These are phyloP conservation scores for Lepidotrigona ventralis DNA, from an alignment of 1,140 invertebrate species.

Conservation along the genomic window DNA sequence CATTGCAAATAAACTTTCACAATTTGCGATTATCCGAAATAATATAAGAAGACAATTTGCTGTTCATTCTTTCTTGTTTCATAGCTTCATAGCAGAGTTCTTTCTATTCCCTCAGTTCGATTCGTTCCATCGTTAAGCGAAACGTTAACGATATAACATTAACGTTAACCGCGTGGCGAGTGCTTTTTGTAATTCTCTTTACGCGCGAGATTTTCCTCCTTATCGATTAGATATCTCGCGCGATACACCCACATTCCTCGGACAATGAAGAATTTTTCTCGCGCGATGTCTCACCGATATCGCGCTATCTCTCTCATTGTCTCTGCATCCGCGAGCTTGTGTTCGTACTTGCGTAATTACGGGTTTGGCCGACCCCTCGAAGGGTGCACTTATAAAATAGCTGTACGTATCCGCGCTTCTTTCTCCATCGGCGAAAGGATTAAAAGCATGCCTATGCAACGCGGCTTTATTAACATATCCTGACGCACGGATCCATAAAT, in stretches of 20 bases:
- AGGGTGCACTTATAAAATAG: conserved; percentile 68
- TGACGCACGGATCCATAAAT: conserved; percentile 39
- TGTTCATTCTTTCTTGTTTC: neutral
- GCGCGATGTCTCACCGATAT: conserved; percentile 30
- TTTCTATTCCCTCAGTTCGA: neutral
- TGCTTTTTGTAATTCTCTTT: neutral
- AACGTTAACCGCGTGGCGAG: neutral
- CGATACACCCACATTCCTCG: conserved; percentile 46
- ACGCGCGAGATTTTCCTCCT: neutral
- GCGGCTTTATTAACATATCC: conserved; percentile 51
- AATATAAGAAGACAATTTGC: neutral
- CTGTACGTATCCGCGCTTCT: conserved; percentile 47
- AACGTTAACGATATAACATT: neutral
- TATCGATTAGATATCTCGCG: conserved; percentile 33
- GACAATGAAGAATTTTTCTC: conserved; percentile 41
- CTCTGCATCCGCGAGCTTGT: conserved; percentile 45
- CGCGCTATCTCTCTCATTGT: conserved; percentile 25
- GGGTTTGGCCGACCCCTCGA: conserved; percentile 66
- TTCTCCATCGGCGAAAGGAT: conserved; percentile 49
- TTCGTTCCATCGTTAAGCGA: neutral
- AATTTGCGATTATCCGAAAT: neutral
- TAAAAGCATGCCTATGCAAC: conserved; percentile 36
- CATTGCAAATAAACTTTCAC: neutral
- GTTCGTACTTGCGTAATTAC: conserved; percentile 74
- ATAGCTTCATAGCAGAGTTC: neutral